Evolutionary conservation across 2,113 vertebrate genomes (phyloP).

Genomic region (Oryzias woworae): DNA sequence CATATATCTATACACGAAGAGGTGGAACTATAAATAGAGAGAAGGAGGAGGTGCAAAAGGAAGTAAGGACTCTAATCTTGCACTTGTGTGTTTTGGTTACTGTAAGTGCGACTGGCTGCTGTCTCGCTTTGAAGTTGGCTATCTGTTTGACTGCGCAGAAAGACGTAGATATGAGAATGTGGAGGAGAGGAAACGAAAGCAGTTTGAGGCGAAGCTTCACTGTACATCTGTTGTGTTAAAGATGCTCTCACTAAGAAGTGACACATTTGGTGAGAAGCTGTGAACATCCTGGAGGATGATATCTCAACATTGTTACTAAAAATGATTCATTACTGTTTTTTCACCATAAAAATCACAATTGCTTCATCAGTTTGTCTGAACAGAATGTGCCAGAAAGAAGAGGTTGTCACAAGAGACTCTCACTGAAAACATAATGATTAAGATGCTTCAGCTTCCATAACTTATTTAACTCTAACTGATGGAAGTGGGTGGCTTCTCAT

Average conservation of each 20-base stretch:
- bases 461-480: too few species aligned
- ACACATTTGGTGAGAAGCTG: not conserved
- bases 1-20: not conserved
- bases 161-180: slow-evolving; percentile 4
- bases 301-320: not conserved
- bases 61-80: slow-evolving; percentile 32
- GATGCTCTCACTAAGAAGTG: slow-evolving; percentile 3
- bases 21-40: slow-evolving; percentile 32
- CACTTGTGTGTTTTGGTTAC: slow-evolving; percentile 32
- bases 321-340: too few species aligned
- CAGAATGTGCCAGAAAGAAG: too few species aligned
- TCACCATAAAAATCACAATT: too few species aligned
- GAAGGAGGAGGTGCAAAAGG: slow-evolving; percentile 47
- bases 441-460: too few species aligned
- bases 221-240: slow-evolving; percentile 35
- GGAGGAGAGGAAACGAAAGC: slow-evolving; percentile 24
- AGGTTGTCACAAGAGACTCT: too few species aligned
- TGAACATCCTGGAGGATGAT: not conserved
- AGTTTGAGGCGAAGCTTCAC: slow-evolving; percentile 18
- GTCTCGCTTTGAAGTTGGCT: slow-evolving; percentile 46
- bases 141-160: slow-evolving; percentile 13
- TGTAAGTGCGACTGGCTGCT: slow-evolving; percentile 43
- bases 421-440: too few species aligned
- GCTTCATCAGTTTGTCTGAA: too few species aligned
- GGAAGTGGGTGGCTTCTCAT: too few species aligned